Base-by-base conservation (phyloP, 2,113 vertebrate genomes). In the Buteo buteo region DNA sequence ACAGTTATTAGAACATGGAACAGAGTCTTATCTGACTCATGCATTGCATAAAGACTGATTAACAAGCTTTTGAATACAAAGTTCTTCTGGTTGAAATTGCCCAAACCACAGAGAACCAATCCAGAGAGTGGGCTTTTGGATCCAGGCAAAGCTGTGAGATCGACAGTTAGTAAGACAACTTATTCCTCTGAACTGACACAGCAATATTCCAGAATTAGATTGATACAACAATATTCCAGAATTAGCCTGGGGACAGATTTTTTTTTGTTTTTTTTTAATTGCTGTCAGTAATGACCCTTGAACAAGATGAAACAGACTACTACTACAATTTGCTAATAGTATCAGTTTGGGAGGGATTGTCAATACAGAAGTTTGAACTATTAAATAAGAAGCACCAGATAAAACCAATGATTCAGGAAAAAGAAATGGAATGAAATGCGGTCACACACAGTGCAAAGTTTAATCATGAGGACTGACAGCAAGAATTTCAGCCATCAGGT, bases 311-410 rank as follows among this genome's bases (percentile, higher is more conserved):
- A 70, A 64, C 4, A 50, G n/a, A 16, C 13, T 32, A 7, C 31
- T 47, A 1, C 31, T 8, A 19, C 44, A 40, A 74, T 55, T 3
- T 86, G n/a, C 52, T 32, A 70, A 20, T 0, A 0, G 2, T 16
- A 34, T 11, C 50, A 55, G 29, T 3, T 69, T 69, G 62, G 31
- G 42, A 82, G 57, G 62, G 74, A n/a, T 2, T 45, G 38, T 8
- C 61, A 64, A 38, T 20, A 69, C 10, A 38, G 11, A 45, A 58
- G n/a, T 50, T 45, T 79, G 57, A 78, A 55, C 42, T 54, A 17
- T 31, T 36, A 49, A 70, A 65, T 0, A 85, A 76, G 59, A 36
- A 83, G 16, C 29, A 57, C 13, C 3, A 49, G 45, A 34, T 9
- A 44, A 85, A 93, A 13, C 3, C 25, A 62, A 57, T 25, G 64